Percentiles rank a stretch among this genome's conserved stretches.
Evolutionary conservation across 2,888 invertebrate genomes (phyloP).

Genomic region (Mechanitis messenoides): DNA sequence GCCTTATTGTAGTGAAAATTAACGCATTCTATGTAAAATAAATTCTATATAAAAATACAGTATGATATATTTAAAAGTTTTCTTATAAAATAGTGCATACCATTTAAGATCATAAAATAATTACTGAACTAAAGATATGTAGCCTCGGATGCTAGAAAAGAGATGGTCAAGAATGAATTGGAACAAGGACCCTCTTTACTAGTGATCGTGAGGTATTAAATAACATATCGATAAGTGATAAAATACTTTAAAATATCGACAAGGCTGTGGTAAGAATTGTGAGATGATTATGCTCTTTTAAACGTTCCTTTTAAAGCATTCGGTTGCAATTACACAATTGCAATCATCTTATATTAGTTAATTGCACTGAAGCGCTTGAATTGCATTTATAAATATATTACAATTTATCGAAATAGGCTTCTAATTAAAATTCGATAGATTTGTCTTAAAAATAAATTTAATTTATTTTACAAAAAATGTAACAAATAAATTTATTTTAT

Average conservation of each 20-base stretch:
- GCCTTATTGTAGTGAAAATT: too few relatives aligned
- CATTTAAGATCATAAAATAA: constrained; percentile 9
- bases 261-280: neutral
- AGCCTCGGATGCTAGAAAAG: constrained; percentile 23
- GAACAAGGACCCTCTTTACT: constrained; percentile 3
- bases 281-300: constrained; percentile 2
- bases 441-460: too few relatives aligned
- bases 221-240: neutral
- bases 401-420: too few relatives aligned
- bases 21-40: too few relatives aligned
- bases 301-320: neutral
- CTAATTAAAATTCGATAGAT: too few relatives aligned
- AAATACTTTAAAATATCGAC: neutral
- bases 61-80: too few relatives aligned
- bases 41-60: too few relatives aligned
- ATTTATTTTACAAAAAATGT: neutral
- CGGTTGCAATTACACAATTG: neutral
- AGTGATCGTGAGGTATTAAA: constrained; percentile 1
- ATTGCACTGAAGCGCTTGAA: neutral
- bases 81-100: neutral
- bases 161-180: constrained; percentile 15
- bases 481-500: neutral
- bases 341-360: neutral
- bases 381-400: too few relatives aligned
- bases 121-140: constrained; percentile 8